Percentiles rank a stretch among this genome's conserved stretches.
phyloP scores from a whole-genome alignment of 2,113 vertebrate species.

The Perccottus glenii region DNA sequence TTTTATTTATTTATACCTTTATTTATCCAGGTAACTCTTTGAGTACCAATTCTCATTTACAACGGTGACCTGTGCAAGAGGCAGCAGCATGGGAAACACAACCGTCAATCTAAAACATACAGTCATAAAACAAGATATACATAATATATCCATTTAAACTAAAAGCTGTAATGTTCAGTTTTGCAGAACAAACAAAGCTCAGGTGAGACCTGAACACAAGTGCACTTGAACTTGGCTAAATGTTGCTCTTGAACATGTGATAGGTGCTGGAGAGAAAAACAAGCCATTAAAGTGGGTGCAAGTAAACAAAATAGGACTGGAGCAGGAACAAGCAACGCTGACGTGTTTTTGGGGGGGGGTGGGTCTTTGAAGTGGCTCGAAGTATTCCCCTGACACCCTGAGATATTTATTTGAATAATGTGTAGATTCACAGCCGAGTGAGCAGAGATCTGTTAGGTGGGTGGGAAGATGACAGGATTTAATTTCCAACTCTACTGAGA shows the following conservation, averaged over 20 bases:
- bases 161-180: constrained; percentile 6
- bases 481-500: constrained; percentile 73
- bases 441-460: constrained; percentile 67
- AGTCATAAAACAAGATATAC: constrained; percentile 4
- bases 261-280: constrained; percentile 54
- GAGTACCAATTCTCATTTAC: no score
- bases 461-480: constrained; percentile 73
- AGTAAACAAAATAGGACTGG: constrained; percentile 80
- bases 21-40: no score
- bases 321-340: constrained; percentile 68
- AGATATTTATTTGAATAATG: constrained; percentile 80
- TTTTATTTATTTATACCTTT: no score
- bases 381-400: constrained; percentile 72
- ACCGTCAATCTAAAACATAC: no score
- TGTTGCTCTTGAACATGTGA: constrained; percentile 62
- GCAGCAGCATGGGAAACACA: constrained; percentile 3
- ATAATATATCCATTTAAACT: constrained; percentile 9
- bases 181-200: constrained; percentile 46
- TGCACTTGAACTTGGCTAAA: constrained; percentile 70
- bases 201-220: constrained; percentile 38
- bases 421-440: constrained; percentile 68
- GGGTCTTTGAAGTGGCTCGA: constrained; percentile 77
- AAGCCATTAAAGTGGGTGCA: constrained; percentile 76
- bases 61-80: not conserved
- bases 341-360: constrained; percentile 47